Base-by-base conservation (phyloP, 2,113 vertebrate genomes). In the Aepyceros melampus region DNA sequence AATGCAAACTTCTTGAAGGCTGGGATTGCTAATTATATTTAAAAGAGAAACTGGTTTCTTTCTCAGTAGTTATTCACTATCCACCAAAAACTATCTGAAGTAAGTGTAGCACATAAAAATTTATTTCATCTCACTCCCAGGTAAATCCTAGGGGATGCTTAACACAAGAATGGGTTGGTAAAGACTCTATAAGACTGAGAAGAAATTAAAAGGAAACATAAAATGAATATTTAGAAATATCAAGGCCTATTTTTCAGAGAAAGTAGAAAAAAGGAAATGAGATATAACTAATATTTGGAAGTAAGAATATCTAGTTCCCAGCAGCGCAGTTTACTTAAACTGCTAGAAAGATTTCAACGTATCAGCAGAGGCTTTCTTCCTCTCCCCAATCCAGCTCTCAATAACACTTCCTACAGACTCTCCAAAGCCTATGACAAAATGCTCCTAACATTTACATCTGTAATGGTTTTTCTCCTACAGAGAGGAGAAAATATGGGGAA, bases 401-500 rank as follows among this genome's bases (percentile, higher is more conserved):
- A 31, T 49, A 81, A 91, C 78, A 81, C 12, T 47, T 86, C 29
- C 33, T 2, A 17, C 47, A 53, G 71, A 67, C 47, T 78, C 27
- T 7, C n/a, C 47, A 76, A 62, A 86, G 62, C 47, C 36, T 21
- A 36, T 56, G 55, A 84, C 29, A 88, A 97, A 79, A 90, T 78
- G 13, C 56, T 74, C 40, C 8, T 81, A 87, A 71, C 43, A 49
- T 92, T 78, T 96, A 86, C 13, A 71, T 74, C 78, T 58, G 21
- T n/a, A 58, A 89, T 91, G 51, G 29, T 21, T 91, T 92, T 85
- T 43, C 71, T 96, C 84, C 51, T n/a, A 56, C 25, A 86, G 51
- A 49, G 89, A 93, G 96, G 95, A 96, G 94, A 97, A 98, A 95
- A 97, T 94, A 97, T 8, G 96, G 82, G 91, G 87, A 97, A 98